Evolutionary conservation across 2,113 vertebrate species (phyloP).

Genomic region (Lophius piscatorius): DNA sequence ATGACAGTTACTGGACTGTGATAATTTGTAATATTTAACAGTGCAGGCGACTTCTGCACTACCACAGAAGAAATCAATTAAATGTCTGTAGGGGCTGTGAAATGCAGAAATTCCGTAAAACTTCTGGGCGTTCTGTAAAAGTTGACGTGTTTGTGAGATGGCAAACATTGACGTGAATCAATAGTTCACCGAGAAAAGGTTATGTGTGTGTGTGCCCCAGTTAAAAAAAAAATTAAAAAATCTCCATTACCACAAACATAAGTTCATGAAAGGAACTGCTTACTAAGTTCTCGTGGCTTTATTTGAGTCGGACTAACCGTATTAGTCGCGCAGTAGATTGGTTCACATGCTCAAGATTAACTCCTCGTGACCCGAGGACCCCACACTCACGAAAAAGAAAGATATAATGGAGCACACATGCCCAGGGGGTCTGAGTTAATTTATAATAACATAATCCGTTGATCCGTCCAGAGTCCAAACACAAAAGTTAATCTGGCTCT

Average conservation of each 20-base stretch:
- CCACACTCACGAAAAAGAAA: background rate
- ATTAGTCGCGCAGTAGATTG: no score
- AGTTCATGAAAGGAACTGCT: background rate
- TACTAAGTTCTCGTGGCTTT: background rate
- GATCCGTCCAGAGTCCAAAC: conserved; percentile 44
- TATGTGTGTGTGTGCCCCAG: background rate
- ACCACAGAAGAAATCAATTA: no score
- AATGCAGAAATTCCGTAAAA: no score
- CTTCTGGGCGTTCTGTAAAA: no score
- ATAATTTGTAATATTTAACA: no score
- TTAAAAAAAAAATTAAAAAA: background rate
- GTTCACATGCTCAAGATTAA: conserved; percentile 25
- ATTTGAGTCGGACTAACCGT: background rate
- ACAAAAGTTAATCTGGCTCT: conserved; percentile 20
- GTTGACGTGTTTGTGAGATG: no score
- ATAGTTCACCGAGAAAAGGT: background rate
- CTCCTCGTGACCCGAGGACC: conserved; percentile 38
- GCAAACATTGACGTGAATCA: background rate
- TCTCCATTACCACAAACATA: background rate
- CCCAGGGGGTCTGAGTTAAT: conserved; percentile 4
- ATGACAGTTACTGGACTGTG: no score
- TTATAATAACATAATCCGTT: conserved; percentile 46
- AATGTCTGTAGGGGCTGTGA: no score
- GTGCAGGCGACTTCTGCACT: no score
- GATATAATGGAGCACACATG: conserved; percentile 17